Conservation (phyloP, 1,140 invertebrate genomes). For the Zaprionus gabonicus region DNA sequence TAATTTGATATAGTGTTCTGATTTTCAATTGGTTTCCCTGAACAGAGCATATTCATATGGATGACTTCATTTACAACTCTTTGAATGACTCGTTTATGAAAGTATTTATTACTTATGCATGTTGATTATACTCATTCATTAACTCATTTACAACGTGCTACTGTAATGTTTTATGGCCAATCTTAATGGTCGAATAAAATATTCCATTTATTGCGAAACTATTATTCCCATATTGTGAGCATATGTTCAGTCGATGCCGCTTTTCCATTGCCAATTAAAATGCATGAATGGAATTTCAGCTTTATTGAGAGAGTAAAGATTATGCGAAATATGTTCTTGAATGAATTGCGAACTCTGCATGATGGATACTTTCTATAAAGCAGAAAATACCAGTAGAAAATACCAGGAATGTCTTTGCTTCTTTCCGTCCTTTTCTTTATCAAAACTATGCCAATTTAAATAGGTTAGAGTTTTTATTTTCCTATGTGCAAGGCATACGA, state of each 20-base stretch:
- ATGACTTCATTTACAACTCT: not conserved
- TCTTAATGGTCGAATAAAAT: not conserved
- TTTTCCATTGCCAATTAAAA: slow-evolving; percentile 63
- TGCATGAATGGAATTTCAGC: slow-evolving; percentile 45
- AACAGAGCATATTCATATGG: not conserved
- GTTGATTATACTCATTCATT: not conserved
- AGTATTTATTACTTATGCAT: not conserved
- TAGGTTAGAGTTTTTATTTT: not conserved
- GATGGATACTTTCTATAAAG: not conserved
- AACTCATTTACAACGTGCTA: not conserved
- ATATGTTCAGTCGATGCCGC: slow-evolving; percentile 40
- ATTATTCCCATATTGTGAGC: slow-evolving; percentile 42
- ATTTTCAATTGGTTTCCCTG: not conserved
- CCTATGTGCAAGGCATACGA: not conserved
- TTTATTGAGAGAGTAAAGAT: not conserved
- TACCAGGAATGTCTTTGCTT: not conserved
- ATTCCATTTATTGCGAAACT: slow-evolving; percentile 5
- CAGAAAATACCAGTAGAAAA: not conserved
- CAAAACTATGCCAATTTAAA: not conserved
- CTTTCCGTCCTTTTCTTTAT: not conserved
- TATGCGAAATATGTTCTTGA: not conserved
- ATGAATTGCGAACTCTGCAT: not conserved
- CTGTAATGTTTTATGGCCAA: not conserved
- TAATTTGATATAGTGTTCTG: not conserved
- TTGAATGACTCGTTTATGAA: not conserved